These are phyloP conservation scores for Gracilinanus agilis DNA, from an alignment of 2,113 vertebrate species.

Conservation along the genomic window DNA sequence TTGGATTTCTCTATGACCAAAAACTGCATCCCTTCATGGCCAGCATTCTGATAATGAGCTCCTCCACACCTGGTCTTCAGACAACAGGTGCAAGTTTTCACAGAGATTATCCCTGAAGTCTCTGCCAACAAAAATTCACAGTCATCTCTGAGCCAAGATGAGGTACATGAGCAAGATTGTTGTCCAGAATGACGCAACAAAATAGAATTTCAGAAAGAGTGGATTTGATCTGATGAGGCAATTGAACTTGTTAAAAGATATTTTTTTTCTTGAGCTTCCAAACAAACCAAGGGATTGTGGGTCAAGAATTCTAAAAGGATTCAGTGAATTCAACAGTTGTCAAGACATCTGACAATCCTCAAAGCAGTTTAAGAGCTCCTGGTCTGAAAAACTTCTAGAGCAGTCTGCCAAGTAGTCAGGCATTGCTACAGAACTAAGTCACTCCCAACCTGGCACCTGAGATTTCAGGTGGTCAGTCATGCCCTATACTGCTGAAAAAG, in stretches of 20 bases:
- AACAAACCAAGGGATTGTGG: constrained; percentile 40
- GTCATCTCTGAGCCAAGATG: background rate
- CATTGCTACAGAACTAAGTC: background rate
- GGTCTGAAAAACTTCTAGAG: constrained; percentile 66
- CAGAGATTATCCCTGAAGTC: background rate
- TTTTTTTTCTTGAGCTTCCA: constrained; percentile 57
- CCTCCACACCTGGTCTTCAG: background rate
- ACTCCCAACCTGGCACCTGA: constrained; percentile 51
- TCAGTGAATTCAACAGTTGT: constrained; percentile 73
- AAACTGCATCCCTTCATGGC: background rate
- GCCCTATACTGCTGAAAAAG: background rate
- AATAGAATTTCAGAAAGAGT: background rate
- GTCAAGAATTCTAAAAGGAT: constrained; percentile 32
- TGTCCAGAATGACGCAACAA: background rate
- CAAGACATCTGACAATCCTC: constrained; percentile 77
- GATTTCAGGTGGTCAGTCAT: constrained; percentile 51
- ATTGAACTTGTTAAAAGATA: constrained; percentile 1
- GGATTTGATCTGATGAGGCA: background rate
- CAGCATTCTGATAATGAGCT: background rate
- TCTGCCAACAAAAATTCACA: background rate
- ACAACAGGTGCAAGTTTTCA: background rate
- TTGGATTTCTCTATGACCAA: background rate
- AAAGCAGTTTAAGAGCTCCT: constrained; percentile 50
- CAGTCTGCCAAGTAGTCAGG: constrained; percentile 72
- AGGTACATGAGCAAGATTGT: background rate